These are phyloP conservation scores for Calephelis perditalis DNA, from an alignment of 2,888 invertebrate genomes.

Conservation along the genomic window DNA sequence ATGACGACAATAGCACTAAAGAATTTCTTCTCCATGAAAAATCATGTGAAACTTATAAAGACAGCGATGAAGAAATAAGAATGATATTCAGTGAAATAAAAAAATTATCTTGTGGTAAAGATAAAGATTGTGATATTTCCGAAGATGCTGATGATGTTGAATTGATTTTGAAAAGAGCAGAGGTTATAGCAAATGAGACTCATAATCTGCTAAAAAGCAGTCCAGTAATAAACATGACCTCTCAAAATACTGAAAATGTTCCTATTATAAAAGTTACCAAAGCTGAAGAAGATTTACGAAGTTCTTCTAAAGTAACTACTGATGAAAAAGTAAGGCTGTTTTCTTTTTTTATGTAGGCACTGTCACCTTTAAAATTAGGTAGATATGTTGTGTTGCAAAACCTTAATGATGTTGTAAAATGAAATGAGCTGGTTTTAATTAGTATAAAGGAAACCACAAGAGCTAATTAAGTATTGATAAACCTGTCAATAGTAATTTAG, in stretches of 20 bases:
- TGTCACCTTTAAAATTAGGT: too few species aligned
- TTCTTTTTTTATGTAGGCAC: too few species aligned
- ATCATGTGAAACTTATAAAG: slow-evolving; percentile 59
- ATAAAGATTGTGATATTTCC: slow-evolving; percentile 43
- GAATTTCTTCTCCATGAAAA: slow-evolving; percentile 65
- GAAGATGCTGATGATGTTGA: slow-evolving; percentile 64
- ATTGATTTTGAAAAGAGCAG: slow-evolving; percentile 63
- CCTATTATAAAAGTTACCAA: slow-evolving; percentile 64
- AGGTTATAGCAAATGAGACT: slow-evolving; percentile 61
- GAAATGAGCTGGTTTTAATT: too few species aligned
- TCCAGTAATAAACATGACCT: slow-evolving; percentile 38
- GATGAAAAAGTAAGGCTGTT: slow-evolving; percentile 8
- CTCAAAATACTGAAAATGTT: slow-evolving; percentile 37
- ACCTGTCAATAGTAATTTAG: too few species aligned
- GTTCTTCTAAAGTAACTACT: slow-evolving; percentile 33
- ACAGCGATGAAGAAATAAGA: slow-evolving; percentile 80
- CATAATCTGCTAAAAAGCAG: slow-evolving; percentile 56
- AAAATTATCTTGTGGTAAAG: slow-evolving; percentile 61
- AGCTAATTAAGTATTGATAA: too few species aligned
- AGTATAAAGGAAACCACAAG: too few species aligned
- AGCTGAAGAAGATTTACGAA: slow-evolving; percentile 41
- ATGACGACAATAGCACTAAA: slow-evolving; percentile 62
- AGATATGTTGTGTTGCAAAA: too few species aligned
- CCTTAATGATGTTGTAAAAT: too few species aligned
- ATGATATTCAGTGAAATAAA: slow-evolving; percentile 84